phyloP scores from a whole-genome alignment of 1,140 invertebrate species.

The Scaptomyza graminum region DNA sequence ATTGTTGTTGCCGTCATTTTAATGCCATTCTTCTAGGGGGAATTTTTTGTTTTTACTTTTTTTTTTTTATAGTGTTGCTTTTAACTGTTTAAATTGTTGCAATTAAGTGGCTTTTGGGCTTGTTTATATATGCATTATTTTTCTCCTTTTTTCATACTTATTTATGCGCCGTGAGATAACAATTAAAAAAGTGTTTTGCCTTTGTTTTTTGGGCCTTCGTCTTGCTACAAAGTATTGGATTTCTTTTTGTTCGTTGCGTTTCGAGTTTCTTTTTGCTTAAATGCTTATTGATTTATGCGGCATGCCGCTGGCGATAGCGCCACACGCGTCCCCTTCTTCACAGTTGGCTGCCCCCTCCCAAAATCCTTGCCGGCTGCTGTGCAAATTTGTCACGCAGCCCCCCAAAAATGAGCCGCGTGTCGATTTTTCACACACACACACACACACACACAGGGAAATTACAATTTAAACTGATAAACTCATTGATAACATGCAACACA shows the following conservation, averaged over 20 bases:
- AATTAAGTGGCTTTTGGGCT: constrained; percentile 74
- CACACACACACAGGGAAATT: constrained; percentile 25
- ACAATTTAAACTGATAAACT: constrained; percentile 64
- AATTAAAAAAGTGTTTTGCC: constrained; percentile 68
- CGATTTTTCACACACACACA: constrained; percentile 43
- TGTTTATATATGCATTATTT: constrained; percentile 68
- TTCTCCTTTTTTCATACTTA: constrained; percentile 35
- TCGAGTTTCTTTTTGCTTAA: constrained; percentile 41
- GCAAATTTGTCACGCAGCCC: constrained; percentile 43
- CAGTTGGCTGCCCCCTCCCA: not conserved
- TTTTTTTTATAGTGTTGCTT: constrained; percentile 35
- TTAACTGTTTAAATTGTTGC: constrained; percentile 72
- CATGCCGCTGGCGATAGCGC: constrained; percentile 18
- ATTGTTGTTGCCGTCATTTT: constrained; percentile 35
- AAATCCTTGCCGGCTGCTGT: not conserved
- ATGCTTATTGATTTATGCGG: constrained; percentile 75
- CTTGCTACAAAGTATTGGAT: not conserved
- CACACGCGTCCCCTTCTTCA: constrained; percentile 1
- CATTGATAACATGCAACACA: constrained; percentile 33
- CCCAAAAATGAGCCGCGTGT: constrained; percentile 32
- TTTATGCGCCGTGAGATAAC: constrained; percentile 64
- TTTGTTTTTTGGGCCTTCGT: constrained; percentile 12
- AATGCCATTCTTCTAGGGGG: constrained; percentile 18
- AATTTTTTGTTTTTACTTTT: constrained; percentile 14
- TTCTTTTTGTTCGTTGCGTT: not conserved